Evolutionary conservation across 2,113 vertebrate genomes (phyloP).

Genomic region (Mesembrinibis cayennensis): DNA sequence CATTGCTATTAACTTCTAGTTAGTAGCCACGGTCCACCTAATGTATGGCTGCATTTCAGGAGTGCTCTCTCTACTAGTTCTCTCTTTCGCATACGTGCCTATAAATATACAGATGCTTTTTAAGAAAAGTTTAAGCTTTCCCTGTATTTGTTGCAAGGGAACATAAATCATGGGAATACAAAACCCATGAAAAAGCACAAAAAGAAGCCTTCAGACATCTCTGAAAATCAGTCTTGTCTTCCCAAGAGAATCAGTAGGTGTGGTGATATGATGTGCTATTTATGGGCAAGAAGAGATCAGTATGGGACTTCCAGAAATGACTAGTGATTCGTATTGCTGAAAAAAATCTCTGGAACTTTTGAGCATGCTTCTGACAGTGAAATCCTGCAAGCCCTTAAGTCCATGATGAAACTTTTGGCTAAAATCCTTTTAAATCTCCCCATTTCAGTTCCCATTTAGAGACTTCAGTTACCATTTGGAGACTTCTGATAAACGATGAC

Average conservation of each 20-base stretch:
- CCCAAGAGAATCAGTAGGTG: background rate
- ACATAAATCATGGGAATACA: background rate
- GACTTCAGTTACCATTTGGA: background rate
- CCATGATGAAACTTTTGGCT: background rate
- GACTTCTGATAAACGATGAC: background rate
- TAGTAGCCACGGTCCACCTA: rapidly evolving
- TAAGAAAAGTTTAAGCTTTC: background rate
- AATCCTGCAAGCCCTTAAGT: background rate
- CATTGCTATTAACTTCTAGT: background rate
- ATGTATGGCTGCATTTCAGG: background rate
- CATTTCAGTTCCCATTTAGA: background rate
- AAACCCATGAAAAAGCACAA: background rate
- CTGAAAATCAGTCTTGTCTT: background rate
- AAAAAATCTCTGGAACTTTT: background rate
- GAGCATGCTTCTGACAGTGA: background rate
- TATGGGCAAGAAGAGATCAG: background rate
- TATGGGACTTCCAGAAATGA: background rate
- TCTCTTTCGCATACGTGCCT: background rate
- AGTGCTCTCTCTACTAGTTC: background rate
- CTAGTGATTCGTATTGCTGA: background rate
- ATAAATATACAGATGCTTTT: background rate
- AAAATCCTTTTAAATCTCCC: background rate
- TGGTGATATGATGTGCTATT: background rate
- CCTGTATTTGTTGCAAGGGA: background rate
- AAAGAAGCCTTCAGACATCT: background rate